These are phyloP conservation scores for Machimus rusticus DNA, from an alignment of 2,888 invertebrate genomes.

Conservation along the genomic window DNA sequence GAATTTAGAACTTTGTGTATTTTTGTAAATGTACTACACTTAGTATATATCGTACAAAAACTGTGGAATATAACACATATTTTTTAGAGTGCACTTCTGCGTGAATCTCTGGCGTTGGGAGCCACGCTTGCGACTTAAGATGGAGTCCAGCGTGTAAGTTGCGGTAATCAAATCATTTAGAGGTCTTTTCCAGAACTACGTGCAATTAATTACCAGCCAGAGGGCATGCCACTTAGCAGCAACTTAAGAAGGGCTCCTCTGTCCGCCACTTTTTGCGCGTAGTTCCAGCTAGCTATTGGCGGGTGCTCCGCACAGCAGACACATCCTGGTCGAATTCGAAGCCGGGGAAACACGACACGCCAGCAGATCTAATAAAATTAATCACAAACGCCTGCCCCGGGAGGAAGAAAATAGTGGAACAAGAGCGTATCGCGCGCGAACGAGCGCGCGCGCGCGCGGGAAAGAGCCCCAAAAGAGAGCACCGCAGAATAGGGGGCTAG, in stretches of 20 bases:
- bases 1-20: too few relatives aligned
- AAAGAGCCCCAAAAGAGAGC: not conserved
- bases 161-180: slow-evolving; percentile 37
- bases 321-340: not conserved
- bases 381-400: slow-evolving; percentile 16
- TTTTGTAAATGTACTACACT: too few relatives aligned
- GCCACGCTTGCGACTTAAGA: not conserved
- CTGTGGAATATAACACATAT: too few relatives aligned
- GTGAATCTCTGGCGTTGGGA: not conserved
- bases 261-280: not conserved
- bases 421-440: not conserved
- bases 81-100: too few relatives aligned
- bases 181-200: slow-evolving; percentile 34
- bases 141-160: not conserved
- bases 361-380: slow-evolving; percentile 33
- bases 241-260: not conserved
- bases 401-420: not conserved
- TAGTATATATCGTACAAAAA: too few relatives aligned
- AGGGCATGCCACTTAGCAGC: not conserved
- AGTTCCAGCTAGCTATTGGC: not conserved
- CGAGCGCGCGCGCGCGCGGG: not conserved
- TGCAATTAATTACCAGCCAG: slow-evolving; percentile 29
- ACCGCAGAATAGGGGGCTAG: not conserved
- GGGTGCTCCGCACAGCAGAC: not conserved
- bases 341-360: not conserved